These are phyloP conservation scores for Emydura subglobosa DNA, from an alignment of 2,113 vertebrate species.

Conservation along the genomic window DNA sequence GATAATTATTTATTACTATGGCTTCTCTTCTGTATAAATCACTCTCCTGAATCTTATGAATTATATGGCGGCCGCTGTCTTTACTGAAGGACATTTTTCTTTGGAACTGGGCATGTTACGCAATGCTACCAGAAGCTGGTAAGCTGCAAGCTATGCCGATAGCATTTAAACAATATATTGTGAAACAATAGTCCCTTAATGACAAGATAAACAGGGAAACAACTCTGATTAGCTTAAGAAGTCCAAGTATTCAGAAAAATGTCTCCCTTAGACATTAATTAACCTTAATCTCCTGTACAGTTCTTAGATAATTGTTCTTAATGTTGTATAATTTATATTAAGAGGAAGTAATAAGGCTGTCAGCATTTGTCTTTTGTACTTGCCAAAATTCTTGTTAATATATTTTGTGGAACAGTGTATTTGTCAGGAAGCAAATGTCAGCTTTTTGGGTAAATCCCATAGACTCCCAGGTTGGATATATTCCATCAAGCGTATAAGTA, in stretches of 20 bases:
- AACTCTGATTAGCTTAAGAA: neutral
- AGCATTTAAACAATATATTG: rapidly evolving
- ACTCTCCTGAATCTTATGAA: neutral
- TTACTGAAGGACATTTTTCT: neutral
- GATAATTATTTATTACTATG: neutral
- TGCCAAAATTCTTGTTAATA: neutral
- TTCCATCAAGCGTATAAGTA: neutral
- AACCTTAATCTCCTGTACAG: rapidly evolving
- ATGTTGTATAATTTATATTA: neutral
- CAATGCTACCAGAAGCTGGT: neutral
- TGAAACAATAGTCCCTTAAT: rapidly evolving
- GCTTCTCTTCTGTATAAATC: neutral
- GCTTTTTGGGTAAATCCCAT: rapidly evolving
- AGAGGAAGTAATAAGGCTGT: neutral
- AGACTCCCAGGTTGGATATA: rapidly evolving
- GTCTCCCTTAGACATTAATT: neutral
- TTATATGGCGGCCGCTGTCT: neutral
- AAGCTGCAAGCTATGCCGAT: neutral
- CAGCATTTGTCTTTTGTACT: neutral
- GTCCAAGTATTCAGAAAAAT: neutral
- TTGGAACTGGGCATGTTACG: neutral
- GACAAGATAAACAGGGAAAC: rapidly evolving
- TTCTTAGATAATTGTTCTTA: neutral
- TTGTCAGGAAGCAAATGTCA: rapidly evolving
- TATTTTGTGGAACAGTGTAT: rapidly evolving